These are phyloP conservation scores for Ascidia mentula DNA, from an alignment of 23 tunicate genomes.

Conservation along the genomic window DNA sequence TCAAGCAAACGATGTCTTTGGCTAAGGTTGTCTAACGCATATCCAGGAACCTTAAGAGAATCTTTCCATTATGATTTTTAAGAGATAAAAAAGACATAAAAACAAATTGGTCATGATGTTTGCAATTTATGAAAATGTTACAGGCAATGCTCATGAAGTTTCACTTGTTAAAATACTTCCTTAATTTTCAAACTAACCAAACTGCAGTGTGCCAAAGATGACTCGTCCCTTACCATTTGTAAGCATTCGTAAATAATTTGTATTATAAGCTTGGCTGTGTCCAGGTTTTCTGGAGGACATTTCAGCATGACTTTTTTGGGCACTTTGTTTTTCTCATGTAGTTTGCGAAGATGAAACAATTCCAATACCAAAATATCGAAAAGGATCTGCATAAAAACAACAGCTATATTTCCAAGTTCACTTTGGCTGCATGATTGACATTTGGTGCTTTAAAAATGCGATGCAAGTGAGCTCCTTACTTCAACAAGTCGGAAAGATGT, in stretches of 20 bases:
- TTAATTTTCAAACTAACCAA: no score
- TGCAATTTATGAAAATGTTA: background rate
- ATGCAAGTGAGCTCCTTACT: background rate
- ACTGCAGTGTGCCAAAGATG: no score
- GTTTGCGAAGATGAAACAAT: background rate
- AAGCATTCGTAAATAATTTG: background rate
- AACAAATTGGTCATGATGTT: no score
- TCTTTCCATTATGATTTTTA: background rate
- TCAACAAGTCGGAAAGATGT: background rate
- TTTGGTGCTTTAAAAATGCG: no score
- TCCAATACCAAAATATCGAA: background rate
- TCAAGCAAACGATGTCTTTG: conserved; percentile 25
- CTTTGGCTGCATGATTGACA: no score
- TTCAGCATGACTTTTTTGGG: background rate
- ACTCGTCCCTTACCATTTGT: background rate
- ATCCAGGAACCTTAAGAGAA: background rate
- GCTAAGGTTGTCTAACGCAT: conserved; percentile 18
- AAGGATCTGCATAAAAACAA: background rate
- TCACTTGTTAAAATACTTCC: background rate
- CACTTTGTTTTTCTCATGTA: background rate
- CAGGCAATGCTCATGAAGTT: background rate
- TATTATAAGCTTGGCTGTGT: background rate
- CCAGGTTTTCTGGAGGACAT: background rate
- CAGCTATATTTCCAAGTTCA: no score
- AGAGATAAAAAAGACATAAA: background rate